Percentiles rank a stretch among this genome's conserved stretches.
phyloP scores from a whole-genome alignment of 2,888 invertebrate species.

The Acrobasis consociella region DNA sequence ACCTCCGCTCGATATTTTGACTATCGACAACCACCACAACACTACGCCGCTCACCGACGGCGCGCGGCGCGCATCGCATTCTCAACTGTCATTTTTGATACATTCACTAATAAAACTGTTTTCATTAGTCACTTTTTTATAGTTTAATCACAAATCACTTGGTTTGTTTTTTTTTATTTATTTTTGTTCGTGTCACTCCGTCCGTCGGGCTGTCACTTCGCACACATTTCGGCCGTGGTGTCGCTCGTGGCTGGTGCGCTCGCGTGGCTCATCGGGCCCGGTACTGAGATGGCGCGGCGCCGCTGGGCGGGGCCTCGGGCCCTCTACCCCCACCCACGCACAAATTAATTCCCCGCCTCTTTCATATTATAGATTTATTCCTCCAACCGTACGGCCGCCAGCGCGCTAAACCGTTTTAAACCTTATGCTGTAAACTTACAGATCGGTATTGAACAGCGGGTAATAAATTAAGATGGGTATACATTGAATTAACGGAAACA shows the following conservation, averaged over 20 bases:
- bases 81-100: conserved; percentile 50
- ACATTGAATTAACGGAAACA: conserved; percentile 77
- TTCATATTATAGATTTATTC: conserved; percentile 83
- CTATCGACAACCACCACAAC: conserved; percentile 52
- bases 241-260: conserved; percentile 42
- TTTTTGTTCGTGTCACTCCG: conserved; percentile 34
- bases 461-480: conserved; percentile 75
- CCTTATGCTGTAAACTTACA: conserved; percentile 72
- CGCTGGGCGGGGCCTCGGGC: conserved; percentile 64
- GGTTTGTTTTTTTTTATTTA: conserved; percentile 19
- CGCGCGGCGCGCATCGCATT: conserved; percentile 43
- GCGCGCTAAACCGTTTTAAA: conserved; percentile 72
- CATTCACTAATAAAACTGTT: conserved; percentile 25
- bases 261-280: conserved; percentile 52
- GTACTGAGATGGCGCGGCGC: conserved; percentile 77
- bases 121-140: conserved; percentile 29
- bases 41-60: conserved; percentile 48
- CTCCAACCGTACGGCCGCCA: conserved; percentile 63
- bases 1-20: conserved; percentile 64
- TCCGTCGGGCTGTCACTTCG: conserved; percentile 35
- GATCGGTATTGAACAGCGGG: conserved; percentile 71
- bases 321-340: conserved; percentile 63
- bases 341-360: conserved; percentile 79
- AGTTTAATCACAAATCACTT: conserved; percentile 27
- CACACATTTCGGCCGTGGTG: conserved; percentile 36